phyloP scores from a whole-genome alignment of 2,113 vertebrate species.

The Nansenia antarctica region DNA sequence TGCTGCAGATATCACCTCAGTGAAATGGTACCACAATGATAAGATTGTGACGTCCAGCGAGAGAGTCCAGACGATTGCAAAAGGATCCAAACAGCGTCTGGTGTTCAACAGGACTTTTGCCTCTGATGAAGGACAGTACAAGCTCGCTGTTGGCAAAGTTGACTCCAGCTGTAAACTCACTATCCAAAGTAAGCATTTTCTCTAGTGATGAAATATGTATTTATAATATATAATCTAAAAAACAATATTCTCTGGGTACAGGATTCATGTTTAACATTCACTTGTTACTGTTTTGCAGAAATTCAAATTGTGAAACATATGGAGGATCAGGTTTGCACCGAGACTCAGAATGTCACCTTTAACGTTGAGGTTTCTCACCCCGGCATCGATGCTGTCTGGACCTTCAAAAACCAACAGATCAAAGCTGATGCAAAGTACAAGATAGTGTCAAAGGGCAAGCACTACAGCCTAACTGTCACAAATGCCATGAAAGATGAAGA shows the following conservation, averaged over 20 bases:
- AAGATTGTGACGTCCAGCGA: slow-evolving; percentile 82
- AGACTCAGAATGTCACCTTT: slow-evolving; percentile 94
- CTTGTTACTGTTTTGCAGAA: slow-evolving; percentile 75
- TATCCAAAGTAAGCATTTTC: slow-evolving; percentile 81
- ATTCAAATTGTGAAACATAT: slow-evolving; percentile 87
- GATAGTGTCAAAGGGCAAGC: slow-evolving; percentile 85
- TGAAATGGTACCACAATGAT: slow-evolving; percentile 91
- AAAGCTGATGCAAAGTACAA: slow-evolving; percentile 87
- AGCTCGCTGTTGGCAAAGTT: slow-evolving; percentile 85
- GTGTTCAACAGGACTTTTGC: slow-evolving; percentile 86
- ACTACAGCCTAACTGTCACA: slow-evolving; percentile 85
- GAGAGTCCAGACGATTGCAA: slow-evolving; percentile 87
- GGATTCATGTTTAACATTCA: slow-evolving; percentile 32
- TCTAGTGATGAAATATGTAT: neutral
- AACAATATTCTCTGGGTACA: slow-evolving; percentile 16
- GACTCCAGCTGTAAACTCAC: slow-evolving; percentile 88
- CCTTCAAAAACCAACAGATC: slow-evolving; percentile 86
- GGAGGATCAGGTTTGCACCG: slow-evolving; percentile 86
- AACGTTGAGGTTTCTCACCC: slow-evolving; percentile 91
- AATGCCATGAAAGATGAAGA: slow-evolving; percentile 97
- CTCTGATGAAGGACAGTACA: slow-evolving; percentile 90
- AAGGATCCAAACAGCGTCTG: slow-evolving; percentile 92
- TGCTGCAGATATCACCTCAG: slow-evolving; percentile 86
- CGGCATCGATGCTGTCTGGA: slow-evolving; percentile 91
- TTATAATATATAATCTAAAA: slow-evolving; percentile 5